These are phyloP conservation scores for Amphipyra tragopoginis DNA, from an alignment of 2,888 invertebrate genomes.

Conservation along the genomic window DNA sequence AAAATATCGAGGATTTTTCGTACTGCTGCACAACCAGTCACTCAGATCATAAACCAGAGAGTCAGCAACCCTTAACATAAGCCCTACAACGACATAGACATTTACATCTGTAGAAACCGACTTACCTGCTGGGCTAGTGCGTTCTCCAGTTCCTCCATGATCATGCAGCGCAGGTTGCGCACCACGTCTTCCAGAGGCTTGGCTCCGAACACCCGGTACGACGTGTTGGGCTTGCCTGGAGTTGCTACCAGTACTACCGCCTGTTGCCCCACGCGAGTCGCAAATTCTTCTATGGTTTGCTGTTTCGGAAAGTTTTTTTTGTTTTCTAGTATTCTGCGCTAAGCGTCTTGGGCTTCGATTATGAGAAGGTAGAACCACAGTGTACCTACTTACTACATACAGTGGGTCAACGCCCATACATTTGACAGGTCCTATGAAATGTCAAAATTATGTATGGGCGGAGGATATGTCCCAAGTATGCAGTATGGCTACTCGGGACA, in stretches of 20 bases:
- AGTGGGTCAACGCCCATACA: no score
- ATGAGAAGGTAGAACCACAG: no score
- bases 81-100: not conserved
- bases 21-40: no score
- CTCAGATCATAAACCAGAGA: not conserved
- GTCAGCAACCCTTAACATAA: not conserved
- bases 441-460: no score
- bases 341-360: no score
- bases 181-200: slow-evolving; percentile 99
- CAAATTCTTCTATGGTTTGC: slow-evolving; percentile 99
- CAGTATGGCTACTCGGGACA: no score
- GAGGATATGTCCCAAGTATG: no score
- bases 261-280: slow-evolving; percentile 98
- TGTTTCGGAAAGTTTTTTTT: slow-evolving; percentile 63
- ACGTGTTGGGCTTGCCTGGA: slow-evolving; percentile 98
- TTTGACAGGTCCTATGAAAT: no score
- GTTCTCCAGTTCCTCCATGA: slow-evolving; percentile 98
- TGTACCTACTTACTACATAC: no score
- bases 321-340: no score
- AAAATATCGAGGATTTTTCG: no score
- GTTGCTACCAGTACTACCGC: slow-evolving; percentile 98
- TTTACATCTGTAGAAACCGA: slow-evolving; percentile 26
- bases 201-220: slow-evolving; percentile 98
- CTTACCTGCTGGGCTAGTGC: slow-evolving; percentile 96
- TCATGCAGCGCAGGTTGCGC: slow-evolving; percentile 96